Base-by-base conservation (phyloP, 2,797 vertebrate genomes). In the Xenentodon cancila region DNA sequence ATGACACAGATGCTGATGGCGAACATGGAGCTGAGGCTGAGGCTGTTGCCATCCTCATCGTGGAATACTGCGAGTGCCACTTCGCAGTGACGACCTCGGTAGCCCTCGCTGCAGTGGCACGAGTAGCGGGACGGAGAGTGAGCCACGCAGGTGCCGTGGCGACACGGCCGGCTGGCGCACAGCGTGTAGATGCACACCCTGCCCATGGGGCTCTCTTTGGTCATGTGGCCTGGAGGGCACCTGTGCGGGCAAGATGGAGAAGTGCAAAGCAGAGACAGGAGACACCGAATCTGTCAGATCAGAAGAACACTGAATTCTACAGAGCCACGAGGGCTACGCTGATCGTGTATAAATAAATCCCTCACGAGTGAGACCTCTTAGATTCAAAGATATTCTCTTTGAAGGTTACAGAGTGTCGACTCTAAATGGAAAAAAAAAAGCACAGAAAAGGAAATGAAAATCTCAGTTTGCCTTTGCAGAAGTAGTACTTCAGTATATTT, bases 1-100 rank as follows among this genome's bases (percentile, higher is more conserved):
- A 96, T 81, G 84, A 96, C 95, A 84, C 95, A 96, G 88, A 96
- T 92, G 79, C 94, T 96, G 92, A 96, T 96, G 86, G 95, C 95
- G 11, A 96, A 96, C 86, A 96, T 92, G 77, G 94, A 97, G 89
- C 94, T 96, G 81, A 97, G 92, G 83, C 95, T 96, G 60, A 97
- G 93, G 77, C 79, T 91, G 81, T 79, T 85, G 77, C 93, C 82
- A 18, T 94, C 91, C 7, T 94, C 92, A 47, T 92, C 92, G 67
- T 92, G 92, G 71, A 94, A 95, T 86, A 95, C 85, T 0, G 94
- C 93, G 40, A 96, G 91, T 0, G 91, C 86, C 79, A 95, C 76
- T 66, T 96, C 95, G 27, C 96, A 97, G 92, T 82, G 93, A 2
- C 64, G 94, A 1, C 95, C 96, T 0, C 88, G 71, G 78, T 95